phyloP scores from a whole-genome alignment of 1,140 invertebrate species.

The Ooceraea biroi region DNA sequence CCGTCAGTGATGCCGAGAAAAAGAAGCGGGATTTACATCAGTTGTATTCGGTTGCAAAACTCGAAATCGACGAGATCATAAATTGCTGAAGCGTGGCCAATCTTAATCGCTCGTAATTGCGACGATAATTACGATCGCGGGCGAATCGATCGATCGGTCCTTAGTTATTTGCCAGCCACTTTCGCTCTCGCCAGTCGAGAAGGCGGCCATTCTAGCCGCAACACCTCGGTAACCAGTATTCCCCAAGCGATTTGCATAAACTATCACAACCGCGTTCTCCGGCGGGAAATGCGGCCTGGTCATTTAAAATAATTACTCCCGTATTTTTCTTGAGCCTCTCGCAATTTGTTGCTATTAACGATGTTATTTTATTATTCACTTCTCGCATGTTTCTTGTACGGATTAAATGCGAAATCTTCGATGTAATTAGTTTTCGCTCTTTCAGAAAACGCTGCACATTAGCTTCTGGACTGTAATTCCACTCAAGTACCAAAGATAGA shows the following conservation, averaged over 20 bases:
- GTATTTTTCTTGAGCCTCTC: background rate
- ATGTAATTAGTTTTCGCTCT: background rate
- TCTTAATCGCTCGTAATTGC: slow-evolving; percentile 35
- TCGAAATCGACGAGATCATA: slow-evolving; percentile 24
- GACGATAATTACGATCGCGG: slow-evolving; percentile 26
- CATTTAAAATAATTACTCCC: slow-evolving; percentile 53
- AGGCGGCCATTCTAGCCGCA: slow-evolving; percentile 7
- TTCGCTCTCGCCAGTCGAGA: slow-evolving; percentile 37
- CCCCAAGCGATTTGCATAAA: slow-evolving; percentile 41
- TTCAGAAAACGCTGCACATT: background rate
- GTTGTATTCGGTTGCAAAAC: slow-evolving; percentile 20
- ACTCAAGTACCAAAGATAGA: slow-evolving; percentile 8
- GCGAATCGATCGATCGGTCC: slow-evolving; percentile 7
- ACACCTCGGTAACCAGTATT: slow-evolving; percentile 34
- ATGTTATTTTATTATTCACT: slow-evolving; percentile 36
- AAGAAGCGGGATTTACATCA: background rate
- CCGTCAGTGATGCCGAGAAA: background rate
- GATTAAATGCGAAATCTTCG: slow-evolving; percentile 11
- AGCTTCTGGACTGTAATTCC: background rate
- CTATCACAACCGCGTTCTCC: slow-evolving; percentile 12
- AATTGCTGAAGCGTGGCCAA: slow-evolving; percentile 43
- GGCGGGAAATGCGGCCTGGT: slow-evolving; percentile 14
- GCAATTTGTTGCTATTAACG: slow-evolving; percentile 50
- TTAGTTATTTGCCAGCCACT: slow-evolving; percentile 22
- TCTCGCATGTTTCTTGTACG: background rate